Evolutionary conservation across 2,888 invertebrate genomes (phyloP).

Genomic region (Hemicrepidius hirtus): DNA sequence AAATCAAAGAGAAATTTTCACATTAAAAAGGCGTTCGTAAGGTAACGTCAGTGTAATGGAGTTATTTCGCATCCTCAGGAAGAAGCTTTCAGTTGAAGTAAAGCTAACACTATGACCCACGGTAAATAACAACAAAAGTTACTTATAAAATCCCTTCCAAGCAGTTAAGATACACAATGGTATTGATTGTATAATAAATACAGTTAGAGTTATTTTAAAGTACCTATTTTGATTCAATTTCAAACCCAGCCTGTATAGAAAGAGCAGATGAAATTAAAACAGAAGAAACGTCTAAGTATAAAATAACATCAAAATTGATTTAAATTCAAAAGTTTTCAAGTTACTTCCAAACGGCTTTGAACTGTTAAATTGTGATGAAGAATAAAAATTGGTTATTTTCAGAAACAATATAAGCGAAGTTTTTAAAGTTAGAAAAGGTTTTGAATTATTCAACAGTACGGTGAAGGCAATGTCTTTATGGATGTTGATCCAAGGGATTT

Average conservation of each 20-base stretch:
- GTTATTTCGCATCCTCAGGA: background rate
- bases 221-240: too few relatives aligned
- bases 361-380: too few relatives aligned
- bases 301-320: too few relatives aligned
- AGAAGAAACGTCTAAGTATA: too few relatives aligned
- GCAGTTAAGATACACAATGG: conserved; percentile 13
- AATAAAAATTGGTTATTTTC: too few relatives aligned
- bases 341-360: too few relatives aligned
- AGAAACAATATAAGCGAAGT: too few relatives aligned
- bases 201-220: conserved; percentile 31
- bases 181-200: conserved; percentile 39
- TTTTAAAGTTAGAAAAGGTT: background rate
- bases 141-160: conserved; percentile 15
- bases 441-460: background rate
- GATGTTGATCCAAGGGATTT: too few relatives aligned
- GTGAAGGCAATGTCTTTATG: background rate
- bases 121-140: conserved; percentile 20
- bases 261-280: background rate
- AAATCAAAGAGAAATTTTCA: background rate
- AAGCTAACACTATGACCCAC: background rate
- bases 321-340: too few relatives aligned
- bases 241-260: background rate
- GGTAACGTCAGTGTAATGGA: too few relatives aligned
- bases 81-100: background rate
- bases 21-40: too few relatives aligned